phyloP scores from a whole-genome alignment of 2,888 invertebrate genomes.

The Anodontia alba region DNA sequence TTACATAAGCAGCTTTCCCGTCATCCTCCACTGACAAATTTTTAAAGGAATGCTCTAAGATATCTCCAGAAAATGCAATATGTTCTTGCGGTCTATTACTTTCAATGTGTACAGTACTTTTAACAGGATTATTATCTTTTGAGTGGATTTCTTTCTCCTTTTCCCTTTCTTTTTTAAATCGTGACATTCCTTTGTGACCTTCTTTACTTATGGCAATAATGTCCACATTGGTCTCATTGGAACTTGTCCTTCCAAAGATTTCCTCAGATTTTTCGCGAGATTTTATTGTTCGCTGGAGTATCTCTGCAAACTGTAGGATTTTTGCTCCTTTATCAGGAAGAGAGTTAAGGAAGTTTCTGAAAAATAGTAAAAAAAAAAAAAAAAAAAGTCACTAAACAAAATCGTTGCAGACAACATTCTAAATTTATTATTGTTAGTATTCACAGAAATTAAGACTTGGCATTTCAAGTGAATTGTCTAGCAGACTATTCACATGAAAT shows the following conservation, averaged over 20 bases:
- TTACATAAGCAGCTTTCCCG: neutral
- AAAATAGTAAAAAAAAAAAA: constrained; percentile 23
- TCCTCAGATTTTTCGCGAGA: neutral
- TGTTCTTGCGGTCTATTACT: neutral
- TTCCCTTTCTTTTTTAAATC: constrained; percentile 8
- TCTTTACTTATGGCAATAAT: neutral
- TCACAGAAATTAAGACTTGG: no score
- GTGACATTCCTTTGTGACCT: neutral
- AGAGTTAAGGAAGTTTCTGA: constrained; percentile 54
- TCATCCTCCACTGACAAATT: constrained; percentile 3
- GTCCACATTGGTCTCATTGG: neutral
- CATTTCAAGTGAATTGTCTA: no score
- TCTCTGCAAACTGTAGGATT: constrained; percentile 12
- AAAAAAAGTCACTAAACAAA: no score
- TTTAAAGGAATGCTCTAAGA: constrained; percentile 5
- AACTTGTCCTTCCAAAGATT: neutral
- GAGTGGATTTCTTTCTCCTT: neutral
- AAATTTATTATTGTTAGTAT: no score
- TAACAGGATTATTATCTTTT: neutral
- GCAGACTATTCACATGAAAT: no score
- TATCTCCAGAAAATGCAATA: constrained; percentile 1
- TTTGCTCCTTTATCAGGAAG: constrained; percentile 66
- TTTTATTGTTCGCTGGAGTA: neutral
- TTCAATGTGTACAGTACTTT: neutral
- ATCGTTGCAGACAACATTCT: no score